These are phyloP conservation scores for Coilia nasus DNA, from an alignment of 2,797 vertebrate genomes.

Conservation along the genomic window DNA sequence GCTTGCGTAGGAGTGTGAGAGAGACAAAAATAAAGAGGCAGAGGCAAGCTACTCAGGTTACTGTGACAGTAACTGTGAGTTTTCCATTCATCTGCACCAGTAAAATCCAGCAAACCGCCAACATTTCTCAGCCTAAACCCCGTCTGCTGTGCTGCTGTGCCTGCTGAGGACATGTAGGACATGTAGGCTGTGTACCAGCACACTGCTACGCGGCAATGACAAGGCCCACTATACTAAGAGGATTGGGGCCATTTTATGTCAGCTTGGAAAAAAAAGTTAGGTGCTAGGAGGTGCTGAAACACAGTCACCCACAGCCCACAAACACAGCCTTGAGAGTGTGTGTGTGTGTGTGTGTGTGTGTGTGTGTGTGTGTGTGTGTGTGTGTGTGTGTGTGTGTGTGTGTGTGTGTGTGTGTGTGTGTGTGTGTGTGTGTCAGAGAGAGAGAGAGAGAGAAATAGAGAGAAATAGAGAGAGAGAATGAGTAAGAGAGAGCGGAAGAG, in stretches of 20 bases:
- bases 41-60: neutral
- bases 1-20: neutral
- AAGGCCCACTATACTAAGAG: neutral
- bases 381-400: too few relatives aligned
- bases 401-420: too few relatives aligned
- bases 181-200: neutral
- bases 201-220: neutral
- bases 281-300: slow-evolving; percentile 33
- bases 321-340: neutral
- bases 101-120: neutral
- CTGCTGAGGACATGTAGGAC: neutral
- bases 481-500: neutral
- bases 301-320: neutral
- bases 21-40: neutral
- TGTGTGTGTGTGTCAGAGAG: too few relatives aligned
- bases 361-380: too few relatives aligned
- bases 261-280: slow-evolving; percentile 39
- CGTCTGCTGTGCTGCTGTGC: neutral
- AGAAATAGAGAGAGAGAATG: neutral
- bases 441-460: neutral
- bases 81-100: slow-evolving; percentile 3
- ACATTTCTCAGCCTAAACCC: neutral
- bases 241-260: neutral
- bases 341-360: too few relatives aligned
- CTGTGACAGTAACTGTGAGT: neutral